Conservation (phyloP, 2,113 vertebrate genomes). For the Notothenia coriiceps region DNA sequence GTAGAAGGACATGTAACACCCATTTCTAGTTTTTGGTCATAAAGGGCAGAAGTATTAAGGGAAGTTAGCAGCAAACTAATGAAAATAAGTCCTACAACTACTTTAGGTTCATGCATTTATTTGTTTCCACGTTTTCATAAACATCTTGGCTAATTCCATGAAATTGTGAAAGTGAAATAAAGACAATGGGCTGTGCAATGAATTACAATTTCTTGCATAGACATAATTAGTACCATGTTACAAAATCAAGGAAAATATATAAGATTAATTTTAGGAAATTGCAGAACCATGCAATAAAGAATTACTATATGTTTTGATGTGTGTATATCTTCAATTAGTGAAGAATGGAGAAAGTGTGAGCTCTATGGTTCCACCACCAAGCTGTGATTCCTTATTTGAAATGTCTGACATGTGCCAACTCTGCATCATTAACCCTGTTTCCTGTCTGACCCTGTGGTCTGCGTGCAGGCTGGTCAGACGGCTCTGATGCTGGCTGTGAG, state of each 20-base stretch:
- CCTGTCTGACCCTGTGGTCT: not conserved
- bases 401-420: not conserved
- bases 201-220: not conserved
- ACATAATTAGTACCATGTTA: not conserved
- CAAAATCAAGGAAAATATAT: not conserved
- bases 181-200: not conserved
- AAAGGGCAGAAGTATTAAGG: no score
- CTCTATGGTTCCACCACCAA: not conserved
- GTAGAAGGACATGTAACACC: no score
- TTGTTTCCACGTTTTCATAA: no score
- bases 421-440: slow-evolving; percentile 1
- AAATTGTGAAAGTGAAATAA: not conserved
- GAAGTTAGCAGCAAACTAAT: no score
- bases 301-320: not conserved
- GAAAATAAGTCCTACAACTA: no score
- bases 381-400: not conserved
- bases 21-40: no score
- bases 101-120: no score
- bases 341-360: not conserved
- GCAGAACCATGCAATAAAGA: not conserved
- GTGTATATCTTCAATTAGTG: not conserved
- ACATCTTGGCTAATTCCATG: not conserved
- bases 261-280: not conserved
- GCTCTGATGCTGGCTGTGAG: slow-evolving; percentile 97
- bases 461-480: slow-evolving; percentile 92